These are phyloP conservation scores for Megaleporinus macrocephalus DNA, from an alignment of 2,113 vertebrate species.

Conservation along the genomic window DNA sequence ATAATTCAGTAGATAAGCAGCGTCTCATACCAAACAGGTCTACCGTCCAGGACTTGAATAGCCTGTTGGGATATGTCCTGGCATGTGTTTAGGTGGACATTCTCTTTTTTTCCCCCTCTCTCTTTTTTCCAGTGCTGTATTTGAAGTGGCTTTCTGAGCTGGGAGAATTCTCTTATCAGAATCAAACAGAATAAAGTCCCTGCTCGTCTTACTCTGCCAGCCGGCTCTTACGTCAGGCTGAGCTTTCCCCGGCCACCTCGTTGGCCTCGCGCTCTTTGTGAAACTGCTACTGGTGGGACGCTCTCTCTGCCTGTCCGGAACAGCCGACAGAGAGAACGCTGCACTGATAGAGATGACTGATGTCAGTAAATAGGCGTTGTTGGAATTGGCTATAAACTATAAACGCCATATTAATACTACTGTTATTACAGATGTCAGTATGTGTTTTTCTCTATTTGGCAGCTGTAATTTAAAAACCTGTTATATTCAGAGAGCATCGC, in stretches of 20 bases:
- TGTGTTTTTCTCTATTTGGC: too few relatives aligned
- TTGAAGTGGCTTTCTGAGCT: constrained; percentile 39
- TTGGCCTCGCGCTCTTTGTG: neutral
- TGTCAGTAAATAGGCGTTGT: neutral
- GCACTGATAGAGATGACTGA: neutral
- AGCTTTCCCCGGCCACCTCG: neutral
- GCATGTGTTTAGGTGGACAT: neutral
- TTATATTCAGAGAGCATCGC: too few relatives aligned
- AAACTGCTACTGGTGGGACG: neutral
- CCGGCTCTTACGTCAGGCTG: neutral
- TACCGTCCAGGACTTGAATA: neutral
- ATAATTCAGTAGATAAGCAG: neutral
- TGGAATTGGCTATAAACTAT: too few relatives aligned
- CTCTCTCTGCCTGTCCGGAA: neutral
- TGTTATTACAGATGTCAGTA: too few relatives aligned
- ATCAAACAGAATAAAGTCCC: constrained; percentile 28
- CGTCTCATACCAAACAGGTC: neutral
- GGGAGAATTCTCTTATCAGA: constrained; percentile 56
- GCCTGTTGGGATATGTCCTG: neutral
- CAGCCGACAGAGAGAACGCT: neutral
- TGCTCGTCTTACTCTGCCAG: neutral
- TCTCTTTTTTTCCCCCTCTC: neutral
- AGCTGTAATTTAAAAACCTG: too few relatives aligned
- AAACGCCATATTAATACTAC: too few relatives aligned
- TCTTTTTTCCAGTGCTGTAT: too few relatives aligned